Evolutionary conservation across 1,140 invertebrate species (phyloP).

Genomic region (Hycleus cichorii): DNA sequence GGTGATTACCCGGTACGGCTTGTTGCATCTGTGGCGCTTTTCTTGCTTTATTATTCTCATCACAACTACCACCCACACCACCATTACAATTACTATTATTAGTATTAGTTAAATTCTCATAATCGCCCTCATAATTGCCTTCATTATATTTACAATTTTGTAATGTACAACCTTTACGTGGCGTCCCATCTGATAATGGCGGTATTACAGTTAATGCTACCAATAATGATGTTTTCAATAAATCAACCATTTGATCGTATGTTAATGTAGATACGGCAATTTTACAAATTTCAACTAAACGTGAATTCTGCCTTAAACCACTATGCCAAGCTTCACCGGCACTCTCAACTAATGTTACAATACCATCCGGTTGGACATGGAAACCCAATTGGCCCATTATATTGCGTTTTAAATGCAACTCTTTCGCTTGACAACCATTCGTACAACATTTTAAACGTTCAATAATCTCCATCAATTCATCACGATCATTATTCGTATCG

Average conservation of each 20-base stretch:
- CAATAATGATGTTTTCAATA: constrained; percentile 81
- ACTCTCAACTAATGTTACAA: constrained; percentile 88
- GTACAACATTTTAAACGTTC: constrained; percentile 64
- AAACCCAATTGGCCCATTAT: constrained; percentile 84
- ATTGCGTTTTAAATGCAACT: constrained; percentile 60
- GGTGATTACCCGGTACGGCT: constrained; percentile 51
- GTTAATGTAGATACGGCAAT: constrained; percentile 80
- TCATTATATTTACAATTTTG: constrained; percentile 62
- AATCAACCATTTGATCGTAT: constrained; percentile 90
- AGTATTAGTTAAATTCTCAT: constrained; percentile 50
- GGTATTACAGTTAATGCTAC: constrained; percentile 81
- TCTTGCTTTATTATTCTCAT: constrained; percentile 30
- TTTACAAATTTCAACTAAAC: constrained; percentile 90
- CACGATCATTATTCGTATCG: constrained; percentile 56
- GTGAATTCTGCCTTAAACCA: constrained; percentile 80
- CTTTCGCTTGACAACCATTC: constrained; percentile 62
- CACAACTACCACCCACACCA: constrained; percentile 10
- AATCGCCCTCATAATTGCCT: constrained; percentile 59
- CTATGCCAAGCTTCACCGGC: constrained; percentile 82
- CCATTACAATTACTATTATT: background rate
- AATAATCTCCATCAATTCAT: constrained; percentile 73
- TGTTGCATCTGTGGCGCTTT: constrained; percentile 43
- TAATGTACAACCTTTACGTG: constrained; percentile 57
- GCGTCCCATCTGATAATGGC: constrained; percentile 43
- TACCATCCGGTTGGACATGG: constrained; percentile 91